phyloP scores from a whole-genome alignment of 2,797 vertebrate species.

The Malurus leucopterus region DNA sequence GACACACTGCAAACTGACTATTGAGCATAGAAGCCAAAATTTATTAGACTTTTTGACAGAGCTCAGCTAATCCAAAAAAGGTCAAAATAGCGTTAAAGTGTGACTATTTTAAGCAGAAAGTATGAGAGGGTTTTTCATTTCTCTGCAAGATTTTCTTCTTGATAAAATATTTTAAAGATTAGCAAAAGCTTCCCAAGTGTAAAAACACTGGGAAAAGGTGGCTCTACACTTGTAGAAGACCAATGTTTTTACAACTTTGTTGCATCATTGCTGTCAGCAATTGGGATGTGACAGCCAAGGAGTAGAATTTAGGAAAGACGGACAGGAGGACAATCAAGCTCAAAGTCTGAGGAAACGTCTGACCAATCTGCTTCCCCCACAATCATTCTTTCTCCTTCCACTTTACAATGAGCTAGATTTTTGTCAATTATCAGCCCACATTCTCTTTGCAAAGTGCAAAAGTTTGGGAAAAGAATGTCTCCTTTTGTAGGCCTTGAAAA shows the following conservation, averaged over 20 bases:
- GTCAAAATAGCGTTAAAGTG: not conserved
- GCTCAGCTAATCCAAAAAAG: not conserved
- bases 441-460: not conserved
- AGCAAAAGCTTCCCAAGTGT: not conserved
- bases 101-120: not conserved
- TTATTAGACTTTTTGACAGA: not conserved
- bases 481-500: not conserved
- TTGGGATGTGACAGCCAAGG: not conserved
- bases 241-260: not conserved
- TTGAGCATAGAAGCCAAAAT: not conserved
- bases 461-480: not conserved
- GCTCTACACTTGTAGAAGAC: not conserved
- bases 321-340: not conserved
- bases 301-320: not conserved
- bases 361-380: not conserved
- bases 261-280: not conserved
- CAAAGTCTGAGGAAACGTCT: not conserved
- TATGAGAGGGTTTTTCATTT: not conserved
- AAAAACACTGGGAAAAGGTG: not conserved
- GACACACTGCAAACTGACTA: not conserved
- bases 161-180: not conserved
- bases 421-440: not conserved
- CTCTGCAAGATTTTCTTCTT: not conserved
- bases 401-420: not conserved
- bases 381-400: not conserved